phyloP scores from a whole-genome alignment of 2,113 vertebrate genomes.

The Rhadina sibilatrix region DNA sequence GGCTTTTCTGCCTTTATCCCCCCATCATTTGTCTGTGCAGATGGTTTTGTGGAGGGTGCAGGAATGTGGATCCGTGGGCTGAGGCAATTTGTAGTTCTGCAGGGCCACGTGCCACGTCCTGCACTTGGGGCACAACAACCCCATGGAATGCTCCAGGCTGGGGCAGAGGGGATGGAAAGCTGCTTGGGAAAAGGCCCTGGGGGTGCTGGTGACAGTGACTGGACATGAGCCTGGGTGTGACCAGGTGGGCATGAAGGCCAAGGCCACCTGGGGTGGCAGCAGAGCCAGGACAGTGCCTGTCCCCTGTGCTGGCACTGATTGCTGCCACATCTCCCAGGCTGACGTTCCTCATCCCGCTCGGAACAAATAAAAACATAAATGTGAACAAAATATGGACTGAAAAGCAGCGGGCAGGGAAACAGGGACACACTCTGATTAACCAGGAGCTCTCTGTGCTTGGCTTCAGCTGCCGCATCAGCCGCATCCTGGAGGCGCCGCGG shows the following conservation, averaged over 20 bases:
- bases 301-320: neutral
- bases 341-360: neutral
- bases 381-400: neutral
- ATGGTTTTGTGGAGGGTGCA: neutral
- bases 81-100: neutral
- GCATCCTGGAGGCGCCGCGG: conserved; percentile 88
- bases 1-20: neutral
- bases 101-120: neutral
- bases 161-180: neutral
- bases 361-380: too few relatives aligned
- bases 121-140: neutral
- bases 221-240: neutral
- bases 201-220: neutral
- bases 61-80: rapidly evolving
- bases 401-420: neutral
- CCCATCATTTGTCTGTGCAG: neutral
- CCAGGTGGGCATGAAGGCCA: neutral
- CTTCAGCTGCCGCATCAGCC: conserved; percentile 89
- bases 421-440: neutral
- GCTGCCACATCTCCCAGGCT: neutral
- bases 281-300: neutral
- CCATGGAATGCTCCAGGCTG: too few relatives aligned
- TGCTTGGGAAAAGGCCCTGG: neutral
- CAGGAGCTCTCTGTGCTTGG: neutral
- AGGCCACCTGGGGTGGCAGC: neutral